Conservation (phyloP, 2,797 vertebrate species). For the Hozukius guyotensis region DNA sequence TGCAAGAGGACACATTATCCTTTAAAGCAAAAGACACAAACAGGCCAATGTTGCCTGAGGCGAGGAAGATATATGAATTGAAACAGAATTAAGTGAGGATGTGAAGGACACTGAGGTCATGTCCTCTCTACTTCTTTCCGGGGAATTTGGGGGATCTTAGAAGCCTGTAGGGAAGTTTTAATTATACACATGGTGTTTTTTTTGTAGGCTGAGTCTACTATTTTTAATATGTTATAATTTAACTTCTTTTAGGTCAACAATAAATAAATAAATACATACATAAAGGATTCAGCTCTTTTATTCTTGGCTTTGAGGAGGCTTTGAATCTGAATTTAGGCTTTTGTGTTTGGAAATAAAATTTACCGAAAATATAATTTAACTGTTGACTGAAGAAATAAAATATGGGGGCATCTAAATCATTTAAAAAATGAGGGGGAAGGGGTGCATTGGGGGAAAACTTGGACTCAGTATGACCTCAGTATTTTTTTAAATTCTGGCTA, state of each 20-base stretch:
- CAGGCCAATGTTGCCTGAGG: not conserved
- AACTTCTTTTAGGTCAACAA: not conserved
- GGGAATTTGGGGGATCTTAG: not conserved
- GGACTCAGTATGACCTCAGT: not conserved
- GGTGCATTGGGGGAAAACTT: not conserved
- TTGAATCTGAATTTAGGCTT: not conserved
- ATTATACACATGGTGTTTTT: not conserved
- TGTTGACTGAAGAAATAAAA: not conserved
- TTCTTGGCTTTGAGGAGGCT: not conserved
- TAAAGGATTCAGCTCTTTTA: not conserved
- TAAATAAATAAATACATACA: not conserved
- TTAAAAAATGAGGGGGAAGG: not conserved
- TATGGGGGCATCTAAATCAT: not conserved
- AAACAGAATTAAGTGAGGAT: not conserved
- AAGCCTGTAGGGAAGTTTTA: not conserved
- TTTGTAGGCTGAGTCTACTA: not conserved
- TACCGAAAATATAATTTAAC: not conserved
- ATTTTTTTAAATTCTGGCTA: not conserved
- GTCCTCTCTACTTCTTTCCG: not conserved
- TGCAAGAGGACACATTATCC: not conserved
- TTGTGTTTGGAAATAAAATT: not conserved
- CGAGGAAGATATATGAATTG: not conserved
- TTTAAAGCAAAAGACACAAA: not conserved
- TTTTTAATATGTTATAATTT: not conserved
- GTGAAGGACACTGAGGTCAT: not conserved